Evolutionary conservation across 2,113 vertebrate species (phyloP), one percentile per base, ranked within the genome.

Genomic region (Phaetusa simplex): DNA sequence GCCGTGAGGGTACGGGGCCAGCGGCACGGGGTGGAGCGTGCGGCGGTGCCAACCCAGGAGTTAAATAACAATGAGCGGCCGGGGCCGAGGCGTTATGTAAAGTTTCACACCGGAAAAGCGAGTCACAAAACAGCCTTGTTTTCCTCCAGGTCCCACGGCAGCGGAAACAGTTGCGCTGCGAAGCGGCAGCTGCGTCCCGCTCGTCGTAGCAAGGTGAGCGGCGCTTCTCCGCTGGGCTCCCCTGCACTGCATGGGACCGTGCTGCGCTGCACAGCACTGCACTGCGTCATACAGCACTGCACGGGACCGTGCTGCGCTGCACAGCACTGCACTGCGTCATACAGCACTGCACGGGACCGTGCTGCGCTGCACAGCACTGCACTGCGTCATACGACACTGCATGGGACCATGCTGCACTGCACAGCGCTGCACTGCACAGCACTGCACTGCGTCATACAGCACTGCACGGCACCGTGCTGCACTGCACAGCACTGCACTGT

Each of bases 61-160:
- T 7, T 12, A 12, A n/a, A 59, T 16, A 59, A 69, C 64, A n/a
- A 42, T 11, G 19, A 27, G 79, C 45, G 0, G 53, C 18, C 2
- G 12, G 76, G 67, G 42, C 14, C 5, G 1, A 22, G 50, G 71
- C 19, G 22, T n/a, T 64, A 47, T 47, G 56, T 40, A 27, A 62
- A 62, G 89, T 85, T 91, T 95, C 94, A 53, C 85, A 73, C 22
- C 88, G 92, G 95, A 95, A 95, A 59, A n/a, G 45, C 24, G 1
- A 70, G 49, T 69, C 24, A 66, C 62, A 45, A 72, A 80, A 64
- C 76, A 52, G 82, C 55, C 42, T 13, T 40, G 56, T 45, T 45
- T 38, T 27, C 82, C 59, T 13, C 26, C 12, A 32, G 38, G 30
- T 34, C 59, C 94, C 65, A n/a, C 47, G 42, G 91, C 58, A 29